Percentiles rank a stretch among this genome's conserved stretches.
Conservation (phyloP, 2,888 invertebrate genomes). For the Dicycla oo region DNA sequence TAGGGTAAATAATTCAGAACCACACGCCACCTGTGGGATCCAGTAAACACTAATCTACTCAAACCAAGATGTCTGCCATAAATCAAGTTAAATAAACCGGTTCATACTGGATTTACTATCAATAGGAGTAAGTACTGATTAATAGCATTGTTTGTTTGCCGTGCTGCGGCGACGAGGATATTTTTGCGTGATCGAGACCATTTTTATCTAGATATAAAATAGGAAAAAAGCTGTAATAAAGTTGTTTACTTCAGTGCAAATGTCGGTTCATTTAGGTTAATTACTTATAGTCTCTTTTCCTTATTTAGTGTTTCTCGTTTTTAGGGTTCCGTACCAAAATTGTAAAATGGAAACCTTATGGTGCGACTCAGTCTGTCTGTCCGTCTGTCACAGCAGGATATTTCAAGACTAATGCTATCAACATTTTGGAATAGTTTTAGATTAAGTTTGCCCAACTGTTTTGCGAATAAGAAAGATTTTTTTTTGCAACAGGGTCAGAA, state of each 20-base stretch:
- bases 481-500: no score
- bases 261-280: constrained; percentile 47
- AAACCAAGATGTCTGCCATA: neutral
- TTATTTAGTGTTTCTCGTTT: neutral
- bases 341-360: no score
- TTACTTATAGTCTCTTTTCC: constrained; percentile 4
- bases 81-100: constrained; percentile 20
- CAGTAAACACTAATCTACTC: constrained; percentile 11
- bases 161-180: constrained; percentile 19
- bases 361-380: no score
- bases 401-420: no score
- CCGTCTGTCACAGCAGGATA: no score
- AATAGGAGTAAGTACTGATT: constrained; percentile 37
- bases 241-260: constrained; percentile 19
- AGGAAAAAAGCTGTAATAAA: constrained; percentile 13
- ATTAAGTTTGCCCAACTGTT: no score
- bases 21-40: constrained; percentile 4
- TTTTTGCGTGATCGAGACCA: constrained; percentile 22
- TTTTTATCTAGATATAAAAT: constrained; percentile 21
- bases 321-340: neutral
- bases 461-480: no score
- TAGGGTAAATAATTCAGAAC: constrained; percentile 14
- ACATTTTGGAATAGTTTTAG: no score
- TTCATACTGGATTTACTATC: constrained; percentile 37
- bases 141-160: constrained; percentile 47